These are phyloP conservation scores for Drosophila pegasa DNA, from an alignment of 2,888 invertebrate genomes.

Conservation along the genomic window DNA sequence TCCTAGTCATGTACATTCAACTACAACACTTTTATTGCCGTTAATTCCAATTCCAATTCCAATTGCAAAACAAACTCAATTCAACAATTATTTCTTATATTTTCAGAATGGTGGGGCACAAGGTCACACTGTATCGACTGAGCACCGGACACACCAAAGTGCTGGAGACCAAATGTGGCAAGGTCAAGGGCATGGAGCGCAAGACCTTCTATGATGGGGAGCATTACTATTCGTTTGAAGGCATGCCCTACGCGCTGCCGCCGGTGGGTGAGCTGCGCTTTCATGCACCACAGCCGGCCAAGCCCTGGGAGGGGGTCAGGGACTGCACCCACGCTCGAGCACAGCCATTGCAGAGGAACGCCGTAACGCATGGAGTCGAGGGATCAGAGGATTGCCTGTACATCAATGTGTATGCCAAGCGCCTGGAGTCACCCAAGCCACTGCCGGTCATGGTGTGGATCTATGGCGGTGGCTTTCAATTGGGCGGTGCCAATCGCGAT, in stretches of 20 bases:
- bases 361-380: constrained; percentile 63
- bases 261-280: constrained; percentile 82
- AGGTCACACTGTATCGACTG: constrained; percentile 67
- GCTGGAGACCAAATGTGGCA: constrained; percentile 74
- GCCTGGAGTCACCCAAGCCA: constrained; percentile 61
- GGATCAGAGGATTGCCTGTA: constrained; percentile 86
- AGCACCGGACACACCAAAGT: constrained; percentile 71
- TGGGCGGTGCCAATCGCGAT: constrained; percentile 83
- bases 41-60: too few relatives aligned
- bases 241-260: constrained; percentile 83
- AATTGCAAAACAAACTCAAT: too few relatives aligned
- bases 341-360: constrained; percentile 80
- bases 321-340: constrained; percentile 82
- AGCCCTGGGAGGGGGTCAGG: constrained; percentile 84
- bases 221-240: constrained; percentile 80
- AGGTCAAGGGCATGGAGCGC: constrained; percentile 76
- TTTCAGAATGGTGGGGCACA: constrained; percentile 69
- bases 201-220: constrained; percentile 67
- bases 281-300: constrained; percentile 84
- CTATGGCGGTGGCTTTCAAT: constrained; percentile 85
- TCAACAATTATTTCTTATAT: neutral
- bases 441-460: constrained; percentile 85
- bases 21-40: neutral
- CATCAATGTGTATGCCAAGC: constrained; percentile 84
- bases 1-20: neutral